Evolutionary conservation across 37 sponge, comb jelly and placozoan species (phyloP), one percentile per base, ranked within the genome.

Genomic region (Ianthella basta): DNA sequence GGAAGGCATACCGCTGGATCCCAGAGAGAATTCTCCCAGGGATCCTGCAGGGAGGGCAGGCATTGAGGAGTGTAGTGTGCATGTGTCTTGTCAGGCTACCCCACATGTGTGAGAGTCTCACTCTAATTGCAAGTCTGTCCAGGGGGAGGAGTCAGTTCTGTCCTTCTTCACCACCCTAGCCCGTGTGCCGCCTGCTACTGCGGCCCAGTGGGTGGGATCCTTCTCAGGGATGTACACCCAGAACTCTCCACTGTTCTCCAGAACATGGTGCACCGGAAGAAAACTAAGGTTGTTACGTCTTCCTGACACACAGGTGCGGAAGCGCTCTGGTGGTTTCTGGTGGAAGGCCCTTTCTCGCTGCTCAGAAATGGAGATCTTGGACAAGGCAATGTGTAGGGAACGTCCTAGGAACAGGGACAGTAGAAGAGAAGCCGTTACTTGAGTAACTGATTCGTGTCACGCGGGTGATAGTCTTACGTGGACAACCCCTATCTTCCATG

Each of bases 191-290:
- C n/a, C 63, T 35, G 29, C 34, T 32, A 35, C 34, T 18, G 24
- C 0, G 23, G 15, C 72, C 84, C 59, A 73, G 35, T 56, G 72
- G 73, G 27, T 72, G 73, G 23, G 73, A 27, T 69, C 70, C 70
- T 34, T 30, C 34, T 69, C 70, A 13, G 70, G 70, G 15, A 30
- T 6, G 35, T 69, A 69, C 70, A 69, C 29, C 12, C 35, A 33
- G 33, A 30, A 69, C 34, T 30, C 70, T 35, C 70, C 70, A 69
- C 29, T 34, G 18, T 18, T 30, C 34, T 69, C 70, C 27, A 69
- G 33, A n/a, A 69, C 70, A 30, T 69, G 70, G 33, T 69, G 27
- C 32, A 69, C 70, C 12, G 70, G 29, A 30, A 69, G 29, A 23
- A 61, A 23, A 6, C 34, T 35, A 30, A 69, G 18, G 70, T 69